A percentile compares a stretch with the other conserved stretches of the same genome.
phyloP scores from a whole-genome alignment of 2,797 vertebrate species.

The Sebastes flavidus region DNA sequence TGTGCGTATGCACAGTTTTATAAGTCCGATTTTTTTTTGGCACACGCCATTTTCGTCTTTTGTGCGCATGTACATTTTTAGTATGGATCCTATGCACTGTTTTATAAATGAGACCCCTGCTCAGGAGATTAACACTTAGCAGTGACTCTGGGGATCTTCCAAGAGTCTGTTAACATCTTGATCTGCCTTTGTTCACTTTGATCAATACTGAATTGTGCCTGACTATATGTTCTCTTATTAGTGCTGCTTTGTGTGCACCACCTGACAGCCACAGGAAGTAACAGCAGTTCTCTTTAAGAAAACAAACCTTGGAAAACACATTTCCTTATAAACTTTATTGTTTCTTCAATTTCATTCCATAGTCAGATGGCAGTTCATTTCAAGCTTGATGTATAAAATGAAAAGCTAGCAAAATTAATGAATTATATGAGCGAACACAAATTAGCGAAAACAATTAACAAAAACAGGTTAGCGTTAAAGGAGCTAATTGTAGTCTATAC shows the following conservation, averaged over 20 bases:
- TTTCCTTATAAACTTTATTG: not conserved
- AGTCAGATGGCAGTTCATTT: not conserved
- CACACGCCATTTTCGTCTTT: no score
- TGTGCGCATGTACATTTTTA: no score
- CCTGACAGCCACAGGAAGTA: not conserved
- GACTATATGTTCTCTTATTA: not conserved
- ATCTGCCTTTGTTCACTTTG: not conserved
- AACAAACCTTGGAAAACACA: not conserved
- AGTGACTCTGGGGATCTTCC: no score
- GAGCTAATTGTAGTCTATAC: not conserved
- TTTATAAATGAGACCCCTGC: no score
- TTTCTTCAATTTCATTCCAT: not conserved
- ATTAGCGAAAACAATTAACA: no score
- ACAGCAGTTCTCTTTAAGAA: not conserved
- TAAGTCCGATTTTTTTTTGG: no score
- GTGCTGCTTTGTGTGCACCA: not conserved
- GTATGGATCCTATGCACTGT: no score
- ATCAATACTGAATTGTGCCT: not conserved
- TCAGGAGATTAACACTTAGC: no score
- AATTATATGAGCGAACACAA: no score
- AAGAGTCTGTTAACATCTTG: not conserved
- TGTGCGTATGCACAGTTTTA: no score
- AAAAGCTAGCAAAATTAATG: not conserved
- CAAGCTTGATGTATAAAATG: not conserved
- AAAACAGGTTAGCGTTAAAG: not conserved